Conservation (phyloP, 2,113 vertebrate genomes). For the Lichenostomus cassidix region DNA sequence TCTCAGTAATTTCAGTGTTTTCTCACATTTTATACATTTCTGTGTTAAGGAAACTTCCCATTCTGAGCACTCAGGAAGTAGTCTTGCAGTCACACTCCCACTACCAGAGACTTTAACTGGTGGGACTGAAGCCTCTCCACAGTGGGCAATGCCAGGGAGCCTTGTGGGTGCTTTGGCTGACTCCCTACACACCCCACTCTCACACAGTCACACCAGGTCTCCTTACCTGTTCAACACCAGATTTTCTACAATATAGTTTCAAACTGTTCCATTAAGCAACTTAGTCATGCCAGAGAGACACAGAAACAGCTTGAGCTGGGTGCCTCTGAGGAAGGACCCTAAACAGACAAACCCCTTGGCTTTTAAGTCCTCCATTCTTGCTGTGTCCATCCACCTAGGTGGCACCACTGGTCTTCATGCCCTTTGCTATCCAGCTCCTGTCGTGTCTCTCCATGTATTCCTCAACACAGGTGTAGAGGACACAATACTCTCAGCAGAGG, state of each 20-base stretch:
- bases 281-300: background rate
- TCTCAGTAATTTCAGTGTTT: background rate
- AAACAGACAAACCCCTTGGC: background rate
- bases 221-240: background rate
- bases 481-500: background rate
- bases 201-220: background rate
- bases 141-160: background rate
- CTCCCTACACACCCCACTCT: no score
- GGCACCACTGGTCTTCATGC: background rate
- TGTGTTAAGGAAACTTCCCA: background rate
- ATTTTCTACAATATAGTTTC: background rate
- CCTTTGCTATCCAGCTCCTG: background rate
- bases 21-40: background rate
- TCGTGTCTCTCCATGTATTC: background rate
- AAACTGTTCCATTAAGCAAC: background rate
- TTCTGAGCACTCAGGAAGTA: background rate
- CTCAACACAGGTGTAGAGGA: background rate
- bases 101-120: no score
- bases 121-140: background rate
- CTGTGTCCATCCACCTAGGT: background rate
- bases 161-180: background rate
- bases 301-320: accelerated
- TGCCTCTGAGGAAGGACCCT: background rate
- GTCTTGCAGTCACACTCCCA: background rate
- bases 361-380: background rate